Conservation (phyloP, 2,888 invertebrate species). For the Pharmacophagus antenor region DNA sequence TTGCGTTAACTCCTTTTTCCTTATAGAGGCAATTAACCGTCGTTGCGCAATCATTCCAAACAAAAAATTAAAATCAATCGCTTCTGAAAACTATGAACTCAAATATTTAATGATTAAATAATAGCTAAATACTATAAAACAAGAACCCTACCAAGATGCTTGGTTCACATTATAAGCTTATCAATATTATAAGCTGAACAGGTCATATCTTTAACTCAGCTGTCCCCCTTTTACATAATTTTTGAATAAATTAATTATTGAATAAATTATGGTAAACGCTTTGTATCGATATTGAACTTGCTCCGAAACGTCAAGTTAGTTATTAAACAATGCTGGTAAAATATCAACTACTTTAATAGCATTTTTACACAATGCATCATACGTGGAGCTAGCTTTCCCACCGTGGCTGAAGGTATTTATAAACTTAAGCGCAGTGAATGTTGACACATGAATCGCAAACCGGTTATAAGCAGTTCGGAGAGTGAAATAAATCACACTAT, state of each 20-base stretch:
- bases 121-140: too few relatives aligned
- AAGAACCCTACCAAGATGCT: too few relatives aligned
- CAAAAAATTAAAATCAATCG: too few relatives aligned
- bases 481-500: slow-evolving; percentile 20
- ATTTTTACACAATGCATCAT: slow-evolving; percentile 41
- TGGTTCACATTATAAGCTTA: background rate
- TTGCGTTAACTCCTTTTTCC: background rate
- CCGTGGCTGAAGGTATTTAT: slow-evolving; percentile 55
- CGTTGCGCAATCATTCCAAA: background rate
- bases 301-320: slow-evolving; percentile 15
- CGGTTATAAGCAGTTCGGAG: slow-evolving; percentile 43
- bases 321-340: slow-evolving; percentile 28
- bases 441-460: slow-evolving; percentile 41
- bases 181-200: too few relatives aligned
- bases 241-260: background rate
- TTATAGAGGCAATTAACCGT: background rate
- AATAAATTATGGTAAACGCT: background rate
- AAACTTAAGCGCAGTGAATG: slow-evolving; percentile 42
- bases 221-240: background rate
- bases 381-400: slow-evolving; percentile 48
- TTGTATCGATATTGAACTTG: slow-evolving; percentile 2
- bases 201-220: background rate
- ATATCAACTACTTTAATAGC: slow-evolving; percentile 34
- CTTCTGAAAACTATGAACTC: too few relatives aligned
- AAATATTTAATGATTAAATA: too few relatives aligned